Evolutionary conservation across 2,888 invertebrate genomes (phyloP), one percentile per base, ranked within the genome.

Genomic region (Dione juno): DNA sequence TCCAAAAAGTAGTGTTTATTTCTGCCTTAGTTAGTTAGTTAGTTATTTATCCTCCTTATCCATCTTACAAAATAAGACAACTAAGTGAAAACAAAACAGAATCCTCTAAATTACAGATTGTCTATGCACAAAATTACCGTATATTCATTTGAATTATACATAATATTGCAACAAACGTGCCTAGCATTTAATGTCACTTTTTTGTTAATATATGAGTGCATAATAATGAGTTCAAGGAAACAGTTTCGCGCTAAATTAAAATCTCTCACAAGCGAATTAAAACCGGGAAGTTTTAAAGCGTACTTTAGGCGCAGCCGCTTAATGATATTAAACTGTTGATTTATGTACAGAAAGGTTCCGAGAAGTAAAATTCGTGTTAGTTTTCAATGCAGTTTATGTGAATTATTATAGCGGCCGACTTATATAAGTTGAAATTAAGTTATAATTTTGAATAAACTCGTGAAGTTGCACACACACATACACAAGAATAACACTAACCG

Each of bases 321-420:
- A 87, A 87, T 88, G 79, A 85, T 89, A 90, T 89, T 89, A 90
- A 87, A 87, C 81, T 86, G 84, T 83, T 89, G 88, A 89, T 89
- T 89, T 89, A 89, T 89, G 85, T 78, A 85, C 85, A 83, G 81
- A 80, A 80, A 77, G 75, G 80, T 75, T 78, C 76, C 82, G 81
- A 86, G 77, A 84, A 76, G 75, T 76, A 72, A 71, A 68, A 72
- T 75, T 76, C 73, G 74, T 77, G 76, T 72, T 77, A 63, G 68
- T 77, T 77, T 70, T 74, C 68, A 69, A 76, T 75, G 74, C 74
- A 75, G 74, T 74, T 69, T 74, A 70, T 74, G 61, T 70, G 61
- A 75, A 65, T 63, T 67, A 65, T 69, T 68, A 63, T 71, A 65
- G 71, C 61, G 59, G 69, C 41, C 50, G 61, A 54, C 28, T 68